Conservation (phyloP, 2,888 invertebrate genomes). For the Hirtodrosophila alboralis region DNA sequence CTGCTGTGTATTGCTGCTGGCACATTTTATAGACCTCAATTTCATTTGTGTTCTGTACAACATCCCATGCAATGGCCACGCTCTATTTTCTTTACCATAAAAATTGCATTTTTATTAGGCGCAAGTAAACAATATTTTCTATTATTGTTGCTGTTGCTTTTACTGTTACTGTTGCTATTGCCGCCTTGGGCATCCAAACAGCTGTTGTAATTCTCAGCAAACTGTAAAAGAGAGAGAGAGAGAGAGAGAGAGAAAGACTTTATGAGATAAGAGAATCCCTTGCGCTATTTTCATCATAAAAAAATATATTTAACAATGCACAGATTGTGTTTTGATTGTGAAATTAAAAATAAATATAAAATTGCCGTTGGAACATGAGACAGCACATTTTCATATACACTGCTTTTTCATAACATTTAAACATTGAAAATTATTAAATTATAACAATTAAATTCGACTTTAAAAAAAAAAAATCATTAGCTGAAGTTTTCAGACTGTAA, state of each 20-base stretch:
- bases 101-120: conserved; percentile 72
- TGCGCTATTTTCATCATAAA: conserved; percentile 45
- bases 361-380: conserved; percentile 49
- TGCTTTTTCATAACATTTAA: too few relatives aligned
- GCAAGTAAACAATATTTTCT: conserved; percentile 36
- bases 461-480: too few relatives aligned
- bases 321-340: conserved; percentile 64
- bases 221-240: conserved; percentile 31
- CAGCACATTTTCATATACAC: conserved; percentile 39
- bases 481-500: too few relatives aligned
- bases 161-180: conserved; percentile 13
- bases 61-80: conserved; percentile 58
- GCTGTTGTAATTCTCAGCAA: conserved; percentile 72
- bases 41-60: conserved; percentile 63
- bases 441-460: too few relatives aligned
- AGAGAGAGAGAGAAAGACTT: conserved; percentile 32
- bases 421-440: too few relatives aligned
- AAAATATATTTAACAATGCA: conserved; percentile 16
- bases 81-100: conserved; percentile 73
- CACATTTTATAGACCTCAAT: conserved; percentile 59
- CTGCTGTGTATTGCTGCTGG: conserved; percentile 31
- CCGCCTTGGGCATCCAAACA: conserved; percentile 29
- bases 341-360: conserved; percentile 71
- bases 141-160: conserved; percentile 5
- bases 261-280: conserved; percentile 60